A percentile compares a stretch with the other conserved stretches of the same genome.
Conservation (phyloP, 2,113 vertebrate species). For the Tychaedon coryphoeus region DNA sequence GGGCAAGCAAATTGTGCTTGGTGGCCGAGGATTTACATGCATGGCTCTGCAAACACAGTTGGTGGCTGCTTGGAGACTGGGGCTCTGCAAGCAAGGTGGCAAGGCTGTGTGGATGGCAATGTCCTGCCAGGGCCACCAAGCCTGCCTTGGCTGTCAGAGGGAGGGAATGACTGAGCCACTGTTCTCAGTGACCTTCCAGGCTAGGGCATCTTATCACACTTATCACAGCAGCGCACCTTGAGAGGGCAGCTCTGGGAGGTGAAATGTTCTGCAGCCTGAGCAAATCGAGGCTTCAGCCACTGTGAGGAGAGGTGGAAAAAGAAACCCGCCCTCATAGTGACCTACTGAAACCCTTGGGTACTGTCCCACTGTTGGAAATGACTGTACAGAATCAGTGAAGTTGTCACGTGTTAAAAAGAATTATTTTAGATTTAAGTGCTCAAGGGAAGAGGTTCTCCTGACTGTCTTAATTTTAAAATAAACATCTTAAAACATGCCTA, state of each 20-base stretch:
- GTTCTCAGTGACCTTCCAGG: not conserved
- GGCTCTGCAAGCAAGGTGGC: not conserved
- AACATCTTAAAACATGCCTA: not conserved
- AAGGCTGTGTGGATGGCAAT: not conserved
- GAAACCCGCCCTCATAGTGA: not conserved
- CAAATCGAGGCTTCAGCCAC: not conserved
- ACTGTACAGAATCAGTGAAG: not conserved
- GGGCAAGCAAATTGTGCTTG: not conserved
- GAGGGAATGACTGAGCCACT: not conserved
- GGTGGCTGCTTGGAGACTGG: not conserved
- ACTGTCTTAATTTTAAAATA: not conserved
- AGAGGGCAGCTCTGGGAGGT: not conserved
- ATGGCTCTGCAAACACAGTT: not conserved
- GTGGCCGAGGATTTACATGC: not conserved
- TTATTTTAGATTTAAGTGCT: not conserved
- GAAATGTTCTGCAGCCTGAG: not conserved
- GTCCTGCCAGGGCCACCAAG: not conserved
- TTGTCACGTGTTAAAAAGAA: not conserved
- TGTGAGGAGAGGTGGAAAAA: not conserved
- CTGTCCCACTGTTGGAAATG: not conserved
- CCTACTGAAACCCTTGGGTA: not conserved
- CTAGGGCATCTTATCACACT: conserved; percentile 42
- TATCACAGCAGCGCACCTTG: not conserved
- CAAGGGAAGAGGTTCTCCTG: not conserved
- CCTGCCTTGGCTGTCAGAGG: not conserved